These are phyloP conservation scores for Toxotes chatareus DNA, from an alignment of 2,113 vertebrate genomes.

Conservation along the genomic window DNA sequence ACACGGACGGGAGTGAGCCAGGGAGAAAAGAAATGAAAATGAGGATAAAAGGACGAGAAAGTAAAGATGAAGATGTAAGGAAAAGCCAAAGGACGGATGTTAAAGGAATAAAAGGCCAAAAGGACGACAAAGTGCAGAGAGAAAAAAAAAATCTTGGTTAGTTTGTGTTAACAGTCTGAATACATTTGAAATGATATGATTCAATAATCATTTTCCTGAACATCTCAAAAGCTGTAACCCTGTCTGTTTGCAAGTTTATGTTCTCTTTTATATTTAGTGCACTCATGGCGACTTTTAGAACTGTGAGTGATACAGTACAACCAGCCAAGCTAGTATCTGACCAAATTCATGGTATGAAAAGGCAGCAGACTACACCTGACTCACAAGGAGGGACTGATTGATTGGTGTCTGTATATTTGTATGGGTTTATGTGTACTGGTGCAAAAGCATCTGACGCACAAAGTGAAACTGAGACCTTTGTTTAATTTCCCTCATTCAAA, in stretches of 20 bases:
- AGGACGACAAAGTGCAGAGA: neutral
- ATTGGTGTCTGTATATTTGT: constrained; percentile 13
- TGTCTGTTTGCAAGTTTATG: neutral
- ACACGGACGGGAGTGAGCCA: neutral
- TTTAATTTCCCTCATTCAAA: constrained; percentile 60
- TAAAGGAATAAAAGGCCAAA: neutral
- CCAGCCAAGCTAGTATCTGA: neutral
- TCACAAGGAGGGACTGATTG: constrained; percentile 11
- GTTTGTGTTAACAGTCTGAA: constrained; percentile 28
- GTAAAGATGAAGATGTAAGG: neutral
- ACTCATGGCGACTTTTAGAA: neutral
- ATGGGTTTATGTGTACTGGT: neutral
- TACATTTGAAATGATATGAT: neutral
- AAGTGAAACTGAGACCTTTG: constrained; percentile 51
- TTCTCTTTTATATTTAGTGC: neutral
- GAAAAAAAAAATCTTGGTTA: constrained; percentile 33
- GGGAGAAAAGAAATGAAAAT: neutral
- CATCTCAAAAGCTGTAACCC: neutral
- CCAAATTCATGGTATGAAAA: neutral
- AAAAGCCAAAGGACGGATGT: constrained; percentile 25
- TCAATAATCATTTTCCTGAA: neutral
- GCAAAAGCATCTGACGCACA: constrained; percentile 38
- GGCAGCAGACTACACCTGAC: constrained; percentile 15
- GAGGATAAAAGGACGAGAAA: neutral
- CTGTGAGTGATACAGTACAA: neutral